Evolutionary conservation across 2,113 vertebrate species (phyloP), one percentile per base, ranked within the genome.

Genomic region (Caracal caracal): DNA sequence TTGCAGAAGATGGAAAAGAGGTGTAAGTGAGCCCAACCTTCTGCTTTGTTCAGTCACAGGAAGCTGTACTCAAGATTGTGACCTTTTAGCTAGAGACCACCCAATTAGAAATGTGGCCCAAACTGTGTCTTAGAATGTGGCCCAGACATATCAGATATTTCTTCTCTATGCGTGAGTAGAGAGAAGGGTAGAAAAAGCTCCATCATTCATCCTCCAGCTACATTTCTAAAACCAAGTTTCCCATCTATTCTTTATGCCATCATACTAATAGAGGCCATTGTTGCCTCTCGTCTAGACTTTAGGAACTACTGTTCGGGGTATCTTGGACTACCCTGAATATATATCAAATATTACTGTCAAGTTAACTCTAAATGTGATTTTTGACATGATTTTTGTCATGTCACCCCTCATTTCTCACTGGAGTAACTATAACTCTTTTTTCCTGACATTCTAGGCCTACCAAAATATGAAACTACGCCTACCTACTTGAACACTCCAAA

Each of bases 201-300:
- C 33, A 68, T 26, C 35, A 88, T 6, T 33, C 5, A 75, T 1
- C 12, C 28, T 9, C 10, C 5, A 78, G 40, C 5, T 94, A 4
- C 82, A 79, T 66, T 94, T 94, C 81, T 83, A 71, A 84, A 94
- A 59, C 49, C 30, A 71, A 75, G 51, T 92, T 88, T 83, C n/a
- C 61, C 9, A 76, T 71, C 71, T 85, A 16, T 61, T 80, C n/a
- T 30, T 35, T 10, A 47, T 9, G 30, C 35, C 20, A 89, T 66
- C 6, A 94, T 10, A 35, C 17, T 28, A 92, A 63, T 24, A 63
- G 51, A 13, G 47, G 59, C 30, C 82, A 88, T 15, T 53, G 35
- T 40, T 56, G 56, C 16, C 35, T 73, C 70, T 82, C 49, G 63
- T 20, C 30, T 75, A 51, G 78, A 51, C 2, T 35, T 47, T 19